Conservation (phyloP, 2,113 vertebrate species). For the Semnornis frantzii region DNA sequence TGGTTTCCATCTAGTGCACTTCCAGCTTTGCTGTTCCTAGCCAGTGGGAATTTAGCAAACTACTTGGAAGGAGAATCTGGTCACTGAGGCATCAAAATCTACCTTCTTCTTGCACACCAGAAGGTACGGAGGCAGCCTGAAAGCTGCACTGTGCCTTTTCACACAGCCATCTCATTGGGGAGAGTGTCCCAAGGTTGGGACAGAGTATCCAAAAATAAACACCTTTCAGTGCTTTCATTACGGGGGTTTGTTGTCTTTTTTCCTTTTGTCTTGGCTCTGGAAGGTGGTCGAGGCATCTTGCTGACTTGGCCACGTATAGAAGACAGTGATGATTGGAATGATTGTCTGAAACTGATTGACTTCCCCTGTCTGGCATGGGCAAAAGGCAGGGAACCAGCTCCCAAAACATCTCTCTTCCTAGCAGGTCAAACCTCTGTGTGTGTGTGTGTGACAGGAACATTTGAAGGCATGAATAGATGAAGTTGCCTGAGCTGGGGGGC, state of each 20-base stretch:
- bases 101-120: conserved; percentile 82
- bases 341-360: conserved; percentile 30
- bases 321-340: conserved; percentile 14
- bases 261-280: conserved; percentile 16
- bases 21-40: conserved; percentile 77
- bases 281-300: background rate
- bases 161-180: conserved; percentile 77
- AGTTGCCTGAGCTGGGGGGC: background rate
- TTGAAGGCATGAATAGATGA: conserved; percentile 15
- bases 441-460: background rate
- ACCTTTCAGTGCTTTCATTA: conserved; percentile 32
- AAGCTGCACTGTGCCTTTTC: conserved; percentile 79
- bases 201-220: conserved; percentile 66
- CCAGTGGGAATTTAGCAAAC: conserved; percentile 83
- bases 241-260: background rate
- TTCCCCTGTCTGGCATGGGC: conserved; percentile 2
- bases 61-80: conserved; percentile 85
- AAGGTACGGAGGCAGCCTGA: conserved; percentile 67
- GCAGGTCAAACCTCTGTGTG: background rate
- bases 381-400: background rate
- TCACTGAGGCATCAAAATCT: conserved; percentile 89
- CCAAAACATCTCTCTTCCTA: background rate
- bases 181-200: conserved; percentile 69
- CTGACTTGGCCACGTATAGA: background rate
- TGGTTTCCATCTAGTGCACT: conserved; percentile 84